Conservation (phyloP, 2,797 vertebrate species). For the Rhinophrynus dorsalis region DNA sequence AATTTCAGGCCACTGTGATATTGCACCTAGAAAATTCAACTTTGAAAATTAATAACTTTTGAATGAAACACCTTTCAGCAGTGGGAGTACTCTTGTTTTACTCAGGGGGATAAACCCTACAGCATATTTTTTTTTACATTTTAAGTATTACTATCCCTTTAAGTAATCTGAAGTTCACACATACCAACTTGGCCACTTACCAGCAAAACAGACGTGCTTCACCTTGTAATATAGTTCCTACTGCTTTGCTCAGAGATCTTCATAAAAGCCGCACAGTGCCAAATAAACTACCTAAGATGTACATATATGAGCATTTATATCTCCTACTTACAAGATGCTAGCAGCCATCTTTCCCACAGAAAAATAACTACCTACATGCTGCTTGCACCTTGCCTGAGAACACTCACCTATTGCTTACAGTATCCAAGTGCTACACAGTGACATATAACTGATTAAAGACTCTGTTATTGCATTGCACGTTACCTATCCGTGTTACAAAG, state of each 20-base stretch:
- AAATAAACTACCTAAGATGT: constrained; percentile 34
- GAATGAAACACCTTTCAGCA: too few relatives aligned
- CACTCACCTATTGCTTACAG: constrained; percentile 9
- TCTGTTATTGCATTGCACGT: constrained; percentile 36
- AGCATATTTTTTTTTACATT: too few relatives aligned
- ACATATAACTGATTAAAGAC: neutral
- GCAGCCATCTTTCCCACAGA: neutral
- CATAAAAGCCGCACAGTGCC: constrained; percentile 24
- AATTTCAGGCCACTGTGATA: too few relatives aligned
- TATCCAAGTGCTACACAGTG: neutral
- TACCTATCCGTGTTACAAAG: constrained; percentile 28
- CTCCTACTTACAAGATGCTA: constrained; percentile 25
- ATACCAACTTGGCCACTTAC: neutral
- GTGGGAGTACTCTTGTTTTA: too few relatives aligned
- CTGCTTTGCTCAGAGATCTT: constrained; percentile 16
- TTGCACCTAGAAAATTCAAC: too few relatives aligned
- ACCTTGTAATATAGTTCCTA: neutral
- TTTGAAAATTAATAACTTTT: too few relatives aligned
- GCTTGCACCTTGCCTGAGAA: constrained; percentile 12
- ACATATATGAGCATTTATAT: constrained; percentile 22
- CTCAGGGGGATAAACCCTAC: too few relatives aligned
- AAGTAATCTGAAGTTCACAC: too few relatives aligned
- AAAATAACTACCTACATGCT: constrained; percentile 17
- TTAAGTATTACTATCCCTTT: too few relatives aligned
- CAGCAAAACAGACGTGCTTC: neutral